A percentile compares a stretch with the other conserved stretches of the same genome.
Evolutionary conservation across 2,113 vertebrate genomes (phyloP).

Genomic region (Petrocephalus zakoni): DNA sequence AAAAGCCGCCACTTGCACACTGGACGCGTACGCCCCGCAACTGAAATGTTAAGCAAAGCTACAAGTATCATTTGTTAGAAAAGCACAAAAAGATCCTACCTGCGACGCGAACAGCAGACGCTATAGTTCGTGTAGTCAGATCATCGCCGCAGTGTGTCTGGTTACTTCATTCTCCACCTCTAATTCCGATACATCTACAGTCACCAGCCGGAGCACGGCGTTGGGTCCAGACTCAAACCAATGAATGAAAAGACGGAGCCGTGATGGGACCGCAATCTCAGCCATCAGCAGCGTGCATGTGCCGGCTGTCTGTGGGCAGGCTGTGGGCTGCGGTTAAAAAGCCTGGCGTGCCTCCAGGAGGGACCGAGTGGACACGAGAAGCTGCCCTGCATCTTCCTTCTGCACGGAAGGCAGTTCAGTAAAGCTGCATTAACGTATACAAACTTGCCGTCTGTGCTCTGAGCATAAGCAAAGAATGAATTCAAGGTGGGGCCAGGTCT

Average conservation of each 20-base stretch:
- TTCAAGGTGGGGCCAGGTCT: not conserved
- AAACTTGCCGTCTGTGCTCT: not conserved
- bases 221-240: slow-evolving; percentile 1
- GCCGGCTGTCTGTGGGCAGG: not conserved
- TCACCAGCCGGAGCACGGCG: not conserved
- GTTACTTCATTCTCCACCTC: not conserved
- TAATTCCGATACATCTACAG: slow-evolving; percentile 13
- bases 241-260: not conserved
- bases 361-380: not conserved
- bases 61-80: not conserved
- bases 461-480: not conserved
- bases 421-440: not conserved
- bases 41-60: not conserved
- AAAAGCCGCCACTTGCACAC: not conserved
- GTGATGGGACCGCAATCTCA: not conserved
- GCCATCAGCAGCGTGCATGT: not conserved
- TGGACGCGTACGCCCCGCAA: not conserved
- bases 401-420: not conserved
- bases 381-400: not conserved
- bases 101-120: not conserved
- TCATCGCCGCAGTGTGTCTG: not conserved
- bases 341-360: not conserved
- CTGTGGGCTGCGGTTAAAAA: slow-evolving; percentile 3
- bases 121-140: not conserved
- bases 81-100: slow-evolving; percentile 1